phyloP scores from a whole-genome alignment of 2,113 vertebrate species.

The Upupa epops region DNA sequence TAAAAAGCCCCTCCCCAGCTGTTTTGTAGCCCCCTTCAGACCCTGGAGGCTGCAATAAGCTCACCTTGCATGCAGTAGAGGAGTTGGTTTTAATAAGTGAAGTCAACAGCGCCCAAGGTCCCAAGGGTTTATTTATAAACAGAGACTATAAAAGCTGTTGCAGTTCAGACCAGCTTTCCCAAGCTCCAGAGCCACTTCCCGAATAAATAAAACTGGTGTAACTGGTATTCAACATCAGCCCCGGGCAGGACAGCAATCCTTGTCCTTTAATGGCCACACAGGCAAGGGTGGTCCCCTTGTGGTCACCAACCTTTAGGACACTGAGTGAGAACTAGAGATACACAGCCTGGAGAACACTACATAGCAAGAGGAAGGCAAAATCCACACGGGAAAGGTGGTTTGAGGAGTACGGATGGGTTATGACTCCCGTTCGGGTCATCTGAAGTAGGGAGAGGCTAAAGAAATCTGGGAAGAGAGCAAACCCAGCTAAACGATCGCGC shows the following conservation, averaged over 20 bases:
- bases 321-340: constrained; percentile 69
- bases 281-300: constrained; percentile 52
- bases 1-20: too few relatives aligned
- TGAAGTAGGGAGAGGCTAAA: constrained; percentile 48
- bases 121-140: constrained; percentile 99
- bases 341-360: constrained; percentile 79
- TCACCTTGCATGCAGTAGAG: fast-evolving
- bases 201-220: constrained; percentile 94
- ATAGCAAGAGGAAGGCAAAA: constrained; percentile 72
- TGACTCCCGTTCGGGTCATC: constrained; percentile 37
- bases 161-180: constrained; percentile 87
- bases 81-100: not conserved
- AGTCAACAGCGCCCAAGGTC: constrained; percentile 49
- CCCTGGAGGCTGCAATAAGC: too few relatives aligned
- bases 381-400: constrained; percentile 26
- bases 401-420: constrained; percentile 58
- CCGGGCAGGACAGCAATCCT: constrained; percentile 68
- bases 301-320: constrained; percentile 66
- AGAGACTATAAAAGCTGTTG: constrained; percentile 95
- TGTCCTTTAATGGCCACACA: constrained; percentile 60
- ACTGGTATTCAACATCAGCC: constrained; percentile 70
- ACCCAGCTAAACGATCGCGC: too few relatives aligned
- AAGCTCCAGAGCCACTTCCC: constrained; percentile 88
- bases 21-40: too few relatives aligned
- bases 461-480: constrained; percentile 49